Evolutionary conservation across 2,888 invertebrate genomes (phyloP).

Genomic region (Drosophila cognata): DNA sequence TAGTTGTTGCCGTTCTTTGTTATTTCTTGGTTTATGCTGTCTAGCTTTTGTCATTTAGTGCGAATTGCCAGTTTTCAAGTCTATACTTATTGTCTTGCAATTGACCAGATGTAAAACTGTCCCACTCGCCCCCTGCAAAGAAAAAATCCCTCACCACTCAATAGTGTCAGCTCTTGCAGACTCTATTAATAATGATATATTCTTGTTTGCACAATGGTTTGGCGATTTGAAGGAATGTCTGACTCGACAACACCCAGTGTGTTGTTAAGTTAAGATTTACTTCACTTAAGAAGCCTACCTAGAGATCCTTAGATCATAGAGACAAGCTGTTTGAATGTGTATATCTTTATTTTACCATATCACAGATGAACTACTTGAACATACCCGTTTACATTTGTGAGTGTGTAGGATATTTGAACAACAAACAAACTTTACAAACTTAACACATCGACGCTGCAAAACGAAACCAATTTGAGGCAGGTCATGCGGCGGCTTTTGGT

Average conservation of each 20-base stretch:
- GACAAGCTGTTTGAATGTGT: neutral
- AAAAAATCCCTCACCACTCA: neutral
- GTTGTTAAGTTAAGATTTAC: neutral
- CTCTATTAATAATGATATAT: slow-evolving; percentile 37
- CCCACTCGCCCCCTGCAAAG: neutral
- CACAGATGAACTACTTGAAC: neutral
- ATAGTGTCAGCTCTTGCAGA: slow-evolving; percentile 7
- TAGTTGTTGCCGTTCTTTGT: slow-evolving; percentile 40
- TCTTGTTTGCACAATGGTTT: slow-evolving; percentile 48
- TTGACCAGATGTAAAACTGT: neutral
- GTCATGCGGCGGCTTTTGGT: slow-evolving; percentile 38
- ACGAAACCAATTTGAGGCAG: slow-evolving; percentile 32
- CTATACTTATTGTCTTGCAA: slow-evolving; percentile 29
- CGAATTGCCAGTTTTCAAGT: slow-evolving; percentile 50
- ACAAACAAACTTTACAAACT: slow-evolving; percentile 6
- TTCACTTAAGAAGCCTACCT: neutral
- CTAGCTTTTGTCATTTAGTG: slow-evolving; percentile 67
- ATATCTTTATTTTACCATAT: neutral
- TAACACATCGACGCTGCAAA: slow-evolving; percentile 5
- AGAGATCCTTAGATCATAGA: neutral
- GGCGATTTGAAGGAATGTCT: neutral
- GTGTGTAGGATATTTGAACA: slow-evolving; percentile 2
- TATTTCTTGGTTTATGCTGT: slow-evolving; percentile 32
- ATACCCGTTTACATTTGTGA: neutral
- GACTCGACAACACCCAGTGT: slow-evolving; percentile 3